These are phyloP conservation scores for Psittacula derbiana DNA, from an alignment of 2,797 vertebrate genomes.

Conservation along the genomic window DNA sequence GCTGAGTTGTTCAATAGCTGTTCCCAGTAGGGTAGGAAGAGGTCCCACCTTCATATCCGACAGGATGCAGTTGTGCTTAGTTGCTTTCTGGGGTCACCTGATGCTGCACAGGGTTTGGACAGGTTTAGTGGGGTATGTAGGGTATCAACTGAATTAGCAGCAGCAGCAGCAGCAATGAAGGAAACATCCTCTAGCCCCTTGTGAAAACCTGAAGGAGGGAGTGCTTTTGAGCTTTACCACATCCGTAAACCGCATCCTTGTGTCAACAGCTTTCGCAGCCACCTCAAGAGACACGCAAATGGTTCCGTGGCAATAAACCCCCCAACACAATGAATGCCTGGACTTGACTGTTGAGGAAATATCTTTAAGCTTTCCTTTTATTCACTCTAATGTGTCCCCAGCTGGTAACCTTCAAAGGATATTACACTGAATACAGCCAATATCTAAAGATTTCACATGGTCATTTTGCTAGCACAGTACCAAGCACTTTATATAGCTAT, in stretches of 20 bases:
- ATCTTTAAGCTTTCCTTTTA: neutral
- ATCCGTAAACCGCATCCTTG: neutral
- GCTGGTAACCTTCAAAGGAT: neutral
- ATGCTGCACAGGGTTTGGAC: neutral
- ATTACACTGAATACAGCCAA: neutral
- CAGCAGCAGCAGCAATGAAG: neutral
- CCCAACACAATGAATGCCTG: rapidly evolving
- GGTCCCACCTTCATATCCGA: rapidly evolving
- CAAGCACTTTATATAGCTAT: neutral
- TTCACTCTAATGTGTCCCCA: neutral
- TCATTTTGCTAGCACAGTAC: neutral
- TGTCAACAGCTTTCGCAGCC: neutral
- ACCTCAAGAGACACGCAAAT: neutral
- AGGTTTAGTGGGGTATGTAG: neutral
- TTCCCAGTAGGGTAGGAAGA: neutral
- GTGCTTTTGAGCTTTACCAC: neutral
- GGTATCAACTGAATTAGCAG: rapidly evolving
- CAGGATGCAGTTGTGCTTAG: neutral
- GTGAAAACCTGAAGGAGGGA: neutral
- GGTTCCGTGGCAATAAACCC: neutral
- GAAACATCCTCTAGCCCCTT: neutral
- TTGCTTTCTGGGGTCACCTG: neutral
- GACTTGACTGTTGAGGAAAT: neutral
- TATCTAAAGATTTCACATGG: neutral
- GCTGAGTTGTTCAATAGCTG: neutral